Conservation (phyloP, 92 coral and sea anemone genomes). For the Bergia puertoricense region DNA sequence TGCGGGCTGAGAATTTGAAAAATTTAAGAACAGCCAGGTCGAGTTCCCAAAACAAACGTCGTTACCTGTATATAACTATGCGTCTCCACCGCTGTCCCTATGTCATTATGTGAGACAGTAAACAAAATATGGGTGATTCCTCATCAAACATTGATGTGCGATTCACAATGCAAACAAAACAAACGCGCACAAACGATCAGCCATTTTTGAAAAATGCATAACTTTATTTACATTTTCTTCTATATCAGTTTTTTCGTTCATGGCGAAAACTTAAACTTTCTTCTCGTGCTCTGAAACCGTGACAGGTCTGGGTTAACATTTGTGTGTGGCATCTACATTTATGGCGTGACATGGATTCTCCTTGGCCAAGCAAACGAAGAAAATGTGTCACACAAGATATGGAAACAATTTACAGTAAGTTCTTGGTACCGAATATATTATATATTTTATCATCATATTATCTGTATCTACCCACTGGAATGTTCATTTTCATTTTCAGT, state of each 20-base stretch:
- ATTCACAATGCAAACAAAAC: no score
- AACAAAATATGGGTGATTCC: background rate
- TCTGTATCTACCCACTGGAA: background rate
- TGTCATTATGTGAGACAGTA: background rate
- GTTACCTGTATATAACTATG: background rate
- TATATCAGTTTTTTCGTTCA: background rate
- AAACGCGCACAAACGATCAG: background rate
- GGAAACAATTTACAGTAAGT: slow-evolving; percentile 67
- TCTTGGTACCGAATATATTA: background rate
- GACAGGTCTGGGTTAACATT: slow-evolving; percentile 74
- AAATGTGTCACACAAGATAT: slow-evolving; percentile 51
- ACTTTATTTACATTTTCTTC: background rate
- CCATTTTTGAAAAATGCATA: no score
- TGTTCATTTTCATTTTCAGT: background rate
- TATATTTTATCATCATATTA: background rate
- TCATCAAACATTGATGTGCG: background rate
- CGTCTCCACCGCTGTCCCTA: background rate
- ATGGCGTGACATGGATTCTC: slow-evolving; percentile 73
- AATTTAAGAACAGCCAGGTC: no score
- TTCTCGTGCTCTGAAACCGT: background rate
- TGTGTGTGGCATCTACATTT: slow-evolving; percentile 73
- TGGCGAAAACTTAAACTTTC: background rate
- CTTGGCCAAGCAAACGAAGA: slow-evolving; percentile 71
- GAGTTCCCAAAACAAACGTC: background rate
- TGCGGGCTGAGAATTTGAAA: no score